These are phyloP conservation scores for Ectobius pallidus DNA, from an alignment of 2,888 invertebrate genomes.

Conservation along the genomic window DNA sequence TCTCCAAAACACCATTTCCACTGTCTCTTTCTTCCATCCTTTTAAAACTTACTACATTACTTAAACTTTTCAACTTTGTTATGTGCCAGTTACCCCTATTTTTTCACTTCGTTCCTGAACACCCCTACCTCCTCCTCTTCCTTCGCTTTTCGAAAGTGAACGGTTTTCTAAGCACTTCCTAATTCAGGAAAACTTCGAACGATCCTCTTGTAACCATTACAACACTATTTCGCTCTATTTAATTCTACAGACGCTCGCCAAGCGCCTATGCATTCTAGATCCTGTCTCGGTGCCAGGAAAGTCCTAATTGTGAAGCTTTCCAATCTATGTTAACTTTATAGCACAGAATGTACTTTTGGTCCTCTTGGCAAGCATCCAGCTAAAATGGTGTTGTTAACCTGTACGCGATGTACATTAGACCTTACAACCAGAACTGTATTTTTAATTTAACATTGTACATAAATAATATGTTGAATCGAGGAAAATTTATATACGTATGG, in stretches of 20 bases:
- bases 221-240: conserved; percentile 8
- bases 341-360: background rate
- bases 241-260: background rate
- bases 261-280: no score
- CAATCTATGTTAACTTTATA: background rate
- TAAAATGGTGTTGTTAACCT: no score
- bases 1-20: background rate
- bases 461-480: no score
- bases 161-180: conserved; percentile 22
- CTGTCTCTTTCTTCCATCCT: background rate
- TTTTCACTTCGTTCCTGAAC: background rate
- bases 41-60: background rate
- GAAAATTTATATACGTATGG: no score
- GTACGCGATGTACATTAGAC: no score
- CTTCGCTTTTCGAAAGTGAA: conserved; percentile 1
- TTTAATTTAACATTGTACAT: no score
- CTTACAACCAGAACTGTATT: background rate
- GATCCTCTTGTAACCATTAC: background rate
- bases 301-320: background rate
- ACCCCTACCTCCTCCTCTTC: background rate
- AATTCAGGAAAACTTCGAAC: conserved; percentile 15
- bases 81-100: background rate
- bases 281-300: no score
- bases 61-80: conserved; percentile 21
- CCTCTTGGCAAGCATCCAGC: background rate